Conservation (phyloP, 2,113 vertebrate species). For the Platichthys stellatus region DNA sequence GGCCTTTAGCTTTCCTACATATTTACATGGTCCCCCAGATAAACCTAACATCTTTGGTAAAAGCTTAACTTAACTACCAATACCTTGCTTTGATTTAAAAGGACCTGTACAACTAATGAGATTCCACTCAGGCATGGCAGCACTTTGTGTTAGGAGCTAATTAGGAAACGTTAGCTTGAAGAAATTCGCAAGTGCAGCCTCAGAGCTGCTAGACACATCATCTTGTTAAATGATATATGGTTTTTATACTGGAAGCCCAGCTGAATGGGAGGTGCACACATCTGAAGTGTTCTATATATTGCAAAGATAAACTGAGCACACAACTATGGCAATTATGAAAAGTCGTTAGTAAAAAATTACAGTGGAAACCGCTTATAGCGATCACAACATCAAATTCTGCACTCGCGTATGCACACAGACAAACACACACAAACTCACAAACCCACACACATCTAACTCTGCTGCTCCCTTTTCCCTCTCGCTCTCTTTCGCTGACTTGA, state of each 20-base stretch:
- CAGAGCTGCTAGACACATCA: not conserved
- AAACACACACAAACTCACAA: no score
- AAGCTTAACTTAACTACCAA: not conserved
- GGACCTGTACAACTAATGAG: not conserved
- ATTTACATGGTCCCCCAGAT: not conserved
- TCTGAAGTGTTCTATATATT: not conserved
- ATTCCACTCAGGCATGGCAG: not conserved
- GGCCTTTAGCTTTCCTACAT: not conserved
- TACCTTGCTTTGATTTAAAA: not conserved
- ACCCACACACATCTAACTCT: no score
- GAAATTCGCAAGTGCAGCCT: not conserved
- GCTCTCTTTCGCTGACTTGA: no score
- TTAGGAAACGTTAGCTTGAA: not conserved
- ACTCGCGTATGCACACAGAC: no score
- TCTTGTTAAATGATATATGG: not conserved
- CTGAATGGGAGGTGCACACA: not conserved
- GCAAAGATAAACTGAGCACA: not conserved
- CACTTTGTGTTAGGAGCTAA: constrained; percentile 4
- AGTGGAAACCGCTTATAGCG: no score
- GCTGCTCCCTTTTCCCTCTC: no score
- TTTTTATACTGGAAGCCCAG: not conserved
- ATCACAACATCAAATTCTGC: no score
- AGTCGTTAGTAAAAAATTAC: no score
- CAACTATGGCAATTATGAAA: not conserved
- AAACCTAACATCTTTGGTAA: not conserved